Evolutionary conservation across 2,113 vertebrate species (phyloP).

Genomic region (Prochilodus magdalenae): DNA sequence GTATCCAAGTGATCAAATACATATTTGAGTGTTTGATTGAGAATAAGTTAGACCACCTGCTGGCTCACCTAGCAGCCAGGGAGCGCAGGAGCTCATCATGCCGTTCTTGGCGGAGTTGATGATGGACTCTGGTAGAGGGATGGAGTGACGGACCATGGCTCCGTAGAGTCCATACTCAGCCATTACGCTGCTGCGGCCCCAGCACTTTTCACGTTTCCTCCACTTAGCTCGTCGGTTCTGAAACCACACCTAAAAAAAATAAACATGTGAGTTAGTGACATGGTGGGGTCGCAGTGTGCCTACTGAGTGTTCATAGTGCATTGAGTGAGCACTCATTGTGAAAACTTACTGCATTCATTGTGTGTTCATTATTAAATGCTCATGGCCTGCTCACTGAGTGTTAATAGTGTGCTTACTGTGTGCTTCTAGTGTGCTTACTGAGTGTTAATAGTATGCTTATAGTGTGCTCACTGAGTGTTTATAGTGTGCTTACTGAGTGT

Average conservation of each 20-base stretch:
- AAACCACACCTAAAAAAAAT: slow-evolving; percentile 90
- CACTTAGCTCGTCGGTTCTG: slow-evolving; percentile 96
- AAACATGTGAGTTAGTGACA: not conserved
- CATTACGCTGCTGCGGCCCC: slow-evolving; percentile 97
- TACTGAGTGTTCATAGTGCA: not conserved
- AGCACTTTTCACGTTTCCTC: slow-evolving; percentile 95
- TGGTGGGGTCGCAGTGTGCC: not conserved
- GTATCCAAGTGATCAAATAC: slow-evolving; percentile 54
- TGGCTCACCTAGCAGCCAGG: slow-evolving; percentile 93
- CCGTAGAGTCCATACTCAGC: slow-evolving; percentile 94
- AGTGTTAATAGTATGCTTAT: no score
- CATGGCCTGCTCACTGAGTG: no score
- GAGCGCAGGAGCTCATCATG: slow-evolving; percentile 88
- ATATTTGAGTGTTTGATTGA: slow-evolving; percentile 54
- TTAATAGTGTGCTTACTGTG: no score
- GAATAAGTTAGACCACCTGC: slow-evolving; percentile 73
- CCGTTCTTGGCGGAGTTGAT: slow-evolving; percentile 88
- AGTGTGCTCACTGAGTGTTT: no score
- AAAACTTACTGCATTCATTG: not conserved
- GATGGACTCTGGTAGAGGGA: slow-evolving; percentile 91
- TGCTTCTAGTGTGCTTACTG: no score
- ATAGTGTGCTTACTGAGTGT: no score
- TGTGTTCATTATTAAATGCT: not conserved
- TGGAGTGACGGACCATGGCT: slow-evolving; percentile 96
- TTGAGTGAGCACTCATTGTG: no score